Evolutionary conservation across 2,888 invertebrate genomes (phyloP).

Genomic region (Tetragonula carbonaria): DNA sequence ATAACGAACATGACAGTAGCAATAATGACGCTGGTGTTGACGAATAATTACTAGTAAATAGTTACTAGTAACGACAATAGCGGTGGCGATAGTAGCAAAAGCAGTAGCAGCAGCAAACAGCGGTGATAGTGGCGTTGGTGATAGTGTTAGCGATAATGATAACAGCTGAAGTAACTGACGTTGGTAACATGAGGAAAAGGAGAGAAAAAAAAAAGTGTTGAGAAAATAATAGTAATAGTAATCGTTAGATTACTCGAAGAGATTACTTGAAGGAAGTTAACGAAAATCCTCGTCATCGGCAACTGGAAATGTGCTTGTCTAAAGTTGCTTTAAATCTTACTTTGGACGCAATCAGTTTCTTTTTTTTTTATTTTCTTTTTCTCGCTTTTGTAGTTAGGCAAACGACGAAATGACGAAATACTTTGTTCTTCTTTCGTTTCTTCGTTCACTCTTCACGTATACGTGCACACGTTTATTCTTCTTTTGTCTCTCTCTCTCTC

Average conservation of each 20-base stretch:
- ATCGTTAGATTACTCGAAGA: background rate
- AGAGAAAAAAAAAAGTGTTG: background rate
- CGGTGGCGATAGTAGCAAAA: background rate
- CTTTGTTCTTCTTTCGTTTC: background rate
- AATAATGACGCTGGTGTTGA: background rate
- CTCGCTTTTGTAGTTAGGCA: conserved; percentile 70
- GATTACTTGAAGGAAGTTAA: conserved; percentile 6
- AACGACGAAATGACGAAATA: conserved; percentile 64
- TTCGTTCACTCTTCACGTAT: no score
- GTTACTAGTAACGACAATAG: background rate
- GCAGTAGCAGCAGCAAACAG: background rate
- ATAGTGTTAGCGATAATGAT: background rate
- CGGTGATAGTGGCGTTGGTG: background rate
- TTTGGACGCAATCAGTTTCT: conserved; percentile 80
- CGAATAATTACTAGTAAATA: background rate
- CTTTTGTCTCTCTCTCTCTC: background rate
- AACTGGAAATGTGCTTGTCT: conserved; percentile 64
- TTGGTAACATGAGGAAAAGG: background rate
- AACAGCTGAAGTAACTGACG: background rate
- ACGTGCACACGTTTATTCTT: background rate
- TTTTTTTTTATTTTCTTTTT: conserved; percentile 25
- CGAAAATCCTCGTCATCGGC: conserved; percentile 62
- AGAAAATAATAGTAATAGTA: background rate
- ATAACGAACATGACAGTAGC: background rate
- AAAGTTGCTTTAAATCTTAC: conserved; percentile 67